Percentiles rank a stretch among this genome's conserved stretches.
Evolutionary conservation across 2,113 vertebrate species (phyloP).

Genomic region (Alces alces): DNA sequence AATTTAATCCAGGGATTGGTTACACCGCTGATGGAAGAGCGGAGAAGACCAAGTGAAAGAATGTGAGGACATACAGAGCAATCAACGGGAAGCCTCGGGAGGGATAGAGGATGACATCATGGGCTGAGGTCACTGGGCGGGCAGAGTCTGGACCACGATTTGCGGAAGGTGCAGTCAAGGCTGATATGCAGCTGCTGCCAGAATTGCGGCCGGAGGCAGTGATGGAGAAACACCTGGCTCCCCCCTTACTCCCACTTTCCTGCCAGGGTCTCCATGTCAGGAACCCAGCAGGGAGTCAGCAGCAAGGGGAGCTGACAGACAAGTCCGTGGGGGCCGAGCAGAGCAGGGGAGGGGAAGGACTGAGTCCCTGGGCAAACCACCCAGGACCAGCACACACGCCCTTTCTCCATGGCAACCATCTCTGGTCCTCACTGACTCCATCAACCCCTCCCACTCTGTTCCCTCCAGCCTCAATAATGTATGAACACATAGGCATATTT

Average conservation of each 20-base stretch:
- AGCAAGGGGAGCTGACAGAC: not conserved
- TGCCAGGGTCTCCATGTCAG: not conserved
- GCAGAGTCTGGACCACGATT: not conserved
- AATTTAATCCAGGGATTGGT: not conserved
- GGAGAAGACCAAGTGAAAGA: not conserved
- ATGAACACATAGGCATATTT: not conserved
- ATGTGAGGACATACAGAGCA: accelerated
- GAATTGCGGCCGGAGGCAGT: not conserved
- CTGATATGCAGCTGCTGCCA: not conserved
- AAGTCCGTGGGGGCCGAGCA: not conserved
- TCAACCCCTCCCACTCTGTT: not conserved
- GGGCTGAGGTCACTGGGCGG: too few relatives aligned
- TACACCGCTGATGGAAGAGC: not conserved
- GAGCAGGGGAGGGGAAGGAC: not conserved
- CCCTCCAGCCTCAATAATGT: not conserved
- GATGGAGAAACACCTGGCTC: not conserved
- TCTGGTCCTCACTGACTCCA: not conserved
- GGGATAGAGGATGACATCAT: not conserved
- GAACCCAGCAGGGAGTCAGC: not conserved
- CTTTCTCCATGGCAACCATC: not conserved
- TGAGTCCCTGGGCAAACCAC: not conserved
- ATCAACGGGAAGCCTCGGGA: not conserved
- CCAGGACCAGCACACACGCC: not conserved
- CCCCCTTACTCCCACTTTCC: not conserved
- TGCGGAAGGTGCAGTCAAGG: not conserved